Base-by-base conservation (phyloP, 2,797 vertebrate genomes). In the Sebastes wilsoni region DNA sequence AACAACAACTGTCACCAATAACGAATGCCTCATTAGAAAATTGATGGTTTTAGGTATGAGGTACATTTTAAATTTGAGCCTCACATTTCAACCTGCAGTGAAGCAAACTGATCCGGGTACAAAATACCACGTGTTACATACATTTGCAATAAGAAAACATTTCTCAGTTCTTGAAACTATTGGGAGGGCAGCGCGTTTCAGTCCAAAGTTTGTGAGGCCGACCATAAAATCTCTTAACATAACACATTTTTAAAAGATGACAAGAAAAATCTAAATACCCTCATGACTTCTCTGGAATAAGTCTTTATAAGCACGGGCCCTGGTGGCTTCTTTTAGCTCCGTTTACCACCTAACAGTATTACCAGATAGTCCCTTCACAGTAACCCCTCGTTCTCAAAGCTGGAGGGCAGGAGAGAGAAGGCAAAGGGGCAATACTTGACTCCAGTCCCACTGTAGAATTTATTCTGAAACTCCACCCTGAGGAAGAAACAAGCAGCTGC, bases 401-500 rank as follows among this genome's bases (percentile, higher is more conserved):
- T 94, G 80, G 93, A 94, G 72, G 95, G 94, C 68, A 96, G 76
- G 23, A 94, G 96, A 87, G 96, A 95, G 90, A 99, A 99, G 52
- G 96, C 96, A 89, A 99, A 99, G 30, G 98, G 98, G 13, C 92
- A 94, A 91, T 99, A 99, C 95, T 98, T 99, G 93, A 97, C 93
- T 82, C 98, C 98, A 71, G 94, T 92, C 28, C 98, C 98, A 12
- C 94, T 92, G 88, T 99, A 99, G 95, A 99, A 99, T 85, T 99
- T 99, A 94, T 97, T 98, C 92, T 99, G 98, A 95, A 99, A 99
- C 94, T 99, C 98, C 93, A 99, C 98, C 98, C 98, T 99, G 93
- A 84, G 30, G 49, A 85, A 16, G 32, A 84, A 68, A 81, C 9
- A 88, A 82, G 83, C 14, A 81, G 8, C 14, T 12, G 36, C 28